Evolutionary conservation across 2,888 invertebrate genomes (phyloP).

Genomic region (Elysia crispata): DNA sequence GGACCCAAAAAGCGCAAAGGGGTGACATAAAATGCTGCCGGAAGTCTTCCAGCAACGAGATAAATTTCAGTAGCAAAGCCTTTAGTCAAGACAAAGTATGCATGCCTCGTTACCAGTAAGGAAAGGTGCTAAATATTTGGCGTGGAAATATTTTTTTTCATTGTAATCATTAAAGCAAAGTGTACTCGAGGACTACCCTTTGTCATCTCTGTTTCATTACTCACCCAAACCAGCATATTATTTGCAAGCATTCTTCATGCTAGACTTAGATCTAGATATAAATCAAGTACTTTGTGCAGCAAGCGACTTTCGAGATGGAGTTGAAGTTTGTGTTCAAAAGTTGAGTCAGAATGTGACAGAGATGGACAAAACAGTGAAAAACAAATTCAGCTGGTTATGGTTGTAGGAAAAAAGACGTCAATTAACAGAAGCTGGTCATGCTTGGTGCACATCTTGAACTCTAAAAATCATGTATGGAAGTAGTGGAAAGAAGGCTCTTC

Average conservation of each 20-base stretch:
- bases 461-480: slow-evolving; percentile 20
- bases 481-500: slow-evolving; percentile 26
- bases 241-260: not conserved
- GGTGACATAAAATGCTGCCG: not conserved
- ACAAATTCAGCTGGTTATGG: slow-evolving; percentile 19
- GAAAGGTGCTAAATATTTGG: not conserved
- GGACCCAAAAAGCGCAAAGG: not conserved
- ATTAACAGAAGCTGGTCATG: slow-evolving; percentile 12
- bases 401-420: slow-evolving; percentile 12
- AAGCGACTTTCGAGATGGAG: not conserved
- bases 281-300: not conserved
- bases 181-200: slow-evolving; percentile 4
- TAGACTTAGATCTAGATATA: no score
- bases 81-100: not conserved
- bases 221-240: not conserved
- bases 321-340: not conserved
- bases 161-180: not conserved
- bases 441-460: not conserved
- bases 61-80: not conserved
- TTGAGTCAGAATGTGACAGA: slow-evolving; percentile 11
- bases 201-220: not conserved
- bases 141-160: not conserved
- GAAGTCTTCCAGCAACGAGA: not conserved
- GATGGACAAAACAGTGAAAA: slow-evolving; percentile 12
- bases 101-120: not conserved